These are phyloP conservation scores for Ramphastos sulfuratus DNA, from an alignment of 2,113 vertebrate genomes.

Conservation along the genomic window DNA sequence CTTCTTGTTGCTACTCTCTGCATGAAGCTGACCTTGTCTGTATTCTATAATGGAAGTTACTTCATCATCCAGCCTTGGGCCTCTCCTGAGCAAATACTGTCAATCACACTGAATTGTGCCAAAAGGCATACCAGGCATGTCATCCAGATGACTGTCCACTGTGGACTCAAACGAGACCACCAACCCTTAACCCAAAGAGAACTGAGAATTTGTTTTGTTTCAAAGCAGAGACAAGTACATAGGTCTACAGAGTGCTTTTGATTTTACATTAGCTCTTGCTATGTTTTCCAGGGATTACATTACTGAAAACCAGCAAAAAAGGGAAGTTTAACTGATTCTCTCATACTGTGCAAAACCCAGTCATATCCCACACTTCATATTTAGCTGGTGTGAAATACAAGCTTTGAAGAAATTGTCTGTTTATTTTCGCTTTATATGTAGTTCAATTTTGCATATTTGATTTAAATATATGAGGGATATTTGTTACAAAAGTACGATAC, in stretches of 20 bases:
- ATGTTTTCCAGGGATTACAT: neutral
- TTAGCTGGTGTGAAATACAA: neutral
- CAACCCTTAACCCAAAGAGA: constrained; percentile 1
- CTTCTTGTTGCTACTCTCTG: constrained; percentile 37
- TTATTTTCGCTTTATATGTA: neutral
- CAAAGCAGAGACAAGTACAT: neutral
- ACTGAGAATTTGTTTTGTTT: constrained; percentile 24
- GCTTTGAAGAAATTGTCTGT: neutral
- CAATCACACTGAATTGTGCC: constrained; percentile 1
- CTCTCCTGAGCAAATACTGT: constrained; percentile 27
- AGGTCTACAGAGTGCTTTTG: neutral
- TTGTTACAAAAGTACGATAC: neutral
- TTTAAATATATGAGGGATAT: neutral
- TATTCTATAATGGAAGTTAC: constrained; percentile 68
- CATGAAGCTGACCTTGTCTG: constrained; percentile 54
- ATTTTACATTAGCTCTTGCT: neutral
- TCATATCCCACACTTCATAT: neutral
- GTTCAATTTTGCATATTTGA: neutral
- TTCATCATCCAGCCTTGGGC: constrained; percentile 37
- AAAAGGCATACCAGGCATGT: neutral
- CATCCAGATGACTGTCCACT: neutral
- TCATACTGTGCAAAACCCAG: neutral
- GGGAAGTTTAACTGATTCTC: neutral
- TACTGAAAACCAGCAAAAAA: neutral
- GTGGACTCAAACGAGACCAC: constrained; percentile 11